These are phyloP conservation scores for Spea multiplicata DNA, from an alignment of 2,113 vertebrate genomes.

Conservation along the genomic window DNA sequence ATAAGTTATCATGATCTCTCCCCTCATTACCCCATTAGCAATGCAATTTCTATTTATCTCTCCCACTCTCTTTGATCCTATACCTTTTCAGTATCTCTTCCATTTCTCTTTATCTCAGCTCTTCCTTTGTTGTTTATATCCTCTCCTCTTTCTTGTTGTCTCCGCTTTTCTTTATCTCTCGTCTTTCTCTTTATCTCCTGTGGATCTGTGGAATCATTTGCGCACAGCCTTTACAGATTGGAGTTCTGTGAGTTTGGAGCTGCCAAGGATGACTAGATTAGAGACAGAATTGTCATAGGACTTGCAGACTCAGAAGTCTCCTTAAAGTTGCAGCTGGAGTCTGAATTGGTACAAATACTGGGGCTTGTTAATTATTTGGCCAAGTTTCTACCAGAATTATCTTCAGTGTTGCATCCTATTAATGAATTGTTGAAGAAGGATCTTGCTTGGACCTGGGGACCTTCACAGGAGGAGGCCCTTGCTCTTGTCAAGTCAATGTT, in stretches of 20 bases:
- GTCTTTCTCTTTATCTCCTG: background rate
- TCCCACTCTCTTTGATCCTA: background rate
- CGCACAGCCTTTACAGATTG: conserved; percentile 26
- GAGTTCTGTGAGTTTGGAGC: conserved; percentile 39
- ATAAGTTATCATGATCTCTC: no score
- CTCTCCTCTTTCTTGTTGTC: background rate
- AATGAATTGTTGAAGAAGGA: background rate
- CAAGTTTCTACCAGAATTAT: no score
- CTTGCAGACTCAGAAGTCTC: conserved; percentile 28
- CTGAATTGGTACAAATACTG: conserved; percentile 23
- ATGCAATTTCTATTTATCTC: no score
- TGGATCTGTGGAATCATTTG: conserved; percentile 36
- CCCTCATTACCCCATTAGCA: no score
- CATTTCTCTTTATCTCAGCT: background rate
- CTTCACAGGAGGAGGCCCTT: background rate
- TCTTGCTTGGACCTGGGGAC: conserved; percentile 2
- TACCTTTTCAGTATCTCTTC: no score
- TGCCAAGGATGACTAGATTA: conserved; percentile 31
- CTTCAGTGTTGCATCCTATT: no score
- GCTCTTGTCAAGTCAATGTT: background rate
- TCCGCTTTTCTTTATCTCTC: background rate
- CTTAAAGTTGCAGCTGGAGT: conserved; percentile 42
- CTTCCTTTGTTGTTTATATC: background rate
- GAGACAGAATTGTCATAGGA: conserved; percentile 37
- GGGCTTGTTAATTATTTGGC: no score